Evolutionary conservation across 2,113 vertebrate genomes (phyloP).

Genomic region (Microtus montanus): DNA sequence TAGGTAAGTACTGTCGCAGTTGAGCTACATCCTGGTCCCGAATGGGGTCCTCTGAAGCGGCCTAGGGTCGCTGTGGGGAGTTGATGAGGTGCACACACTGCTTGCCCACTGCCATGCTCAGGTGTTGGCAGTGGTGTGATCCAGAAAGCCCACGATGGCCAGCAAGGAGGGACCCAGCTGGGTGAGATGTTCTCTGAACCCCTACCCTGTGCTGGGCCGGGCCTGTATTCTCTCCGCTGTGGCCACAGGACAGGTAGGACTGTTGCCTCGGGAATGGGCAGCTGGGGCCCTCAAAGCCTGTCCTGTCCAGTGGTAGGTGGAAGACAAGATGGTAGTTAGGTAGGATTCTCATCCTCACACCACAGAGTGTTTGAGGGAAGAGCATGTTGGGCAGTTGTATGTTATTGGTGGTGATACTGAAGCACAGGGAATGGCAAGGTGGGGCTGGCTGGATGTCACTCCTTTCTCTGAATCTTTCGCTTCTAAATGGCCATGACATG

Average conservation of each 20-base stretch:
- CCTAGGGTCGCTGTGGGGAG: neutral
- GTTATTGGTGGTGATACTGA: neutral
- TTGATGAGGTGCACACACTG: neutral
- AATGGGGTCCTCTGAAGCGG: neutral
- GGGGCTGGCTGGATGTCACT: too few relatives aligned
- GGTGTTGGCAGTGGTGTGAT: neutral
- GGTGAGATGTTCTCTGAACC: neutral
- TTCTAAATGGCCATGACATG: neutral
- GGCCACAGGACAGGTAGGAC: neutral
- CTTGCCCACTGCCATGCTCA: rapidly evolving
- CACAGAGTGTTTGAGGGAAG: neutral
- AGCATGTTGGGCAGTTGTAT: neutral
- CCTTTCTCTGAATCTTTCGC: neutral
- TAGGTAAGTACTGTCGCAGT: neutral
- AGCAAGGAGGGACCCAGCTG: neutral
- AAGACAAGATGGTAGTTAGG: neutral
- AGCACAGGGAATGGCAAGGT: neutral
- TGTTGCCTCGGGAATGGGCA: rapidly evolving
- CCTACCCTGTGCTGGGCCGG: neutral
- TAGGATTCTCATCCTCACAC: neutral
- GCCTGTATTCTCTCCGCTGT: neutral
- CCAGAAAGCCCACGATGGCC: neutral
- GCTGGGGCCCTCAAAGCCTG: neutral
- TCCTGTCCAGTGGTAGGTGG: neutral
- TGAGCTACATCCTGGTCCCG: neutral